Evolutionary conservation across 2,888 invertebrate species (phyloP).

Genomic region (Harpalus rufipes): DNA sequence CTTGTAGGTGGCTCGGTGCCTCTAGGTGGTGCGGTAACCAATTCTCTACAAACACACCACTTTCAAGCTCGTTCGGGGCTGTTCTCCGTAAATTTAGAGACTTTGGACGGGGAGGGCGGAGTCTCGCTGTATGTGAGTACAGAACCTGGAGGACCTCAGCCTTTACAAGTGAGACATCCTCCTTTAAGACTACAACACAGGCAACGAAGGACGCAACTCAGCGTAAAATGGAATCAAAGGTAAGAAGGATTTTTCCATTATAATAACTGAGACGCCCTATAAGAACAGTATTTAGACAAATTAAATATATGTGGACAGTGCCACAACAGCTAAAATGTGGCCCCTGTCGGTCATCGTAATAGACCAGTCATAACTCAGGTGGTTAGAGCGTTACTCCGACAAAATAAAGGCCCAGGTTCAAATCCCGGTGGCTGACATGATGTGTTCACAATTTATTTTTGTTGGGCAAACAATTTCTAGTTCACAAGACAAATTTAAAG

Average conservation of each 20-base stretch:
- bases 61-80: conserved; percentile 68
- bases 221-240: conserved; percentile 75
- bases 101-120: conserved; percentile 71
- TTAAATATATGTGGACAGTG: no score
- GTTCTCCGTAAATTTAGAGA: conserved; percentile 70
- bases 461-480: no score
- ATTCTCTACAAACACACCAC: conserved; percentile 70
- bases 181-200: conserved; percentile 72
- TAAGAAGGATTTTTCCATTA: conserved; percentile 68
- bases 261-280: no score
- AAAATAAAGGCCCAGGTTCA: no score
- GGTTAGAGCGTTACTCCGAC: no score
- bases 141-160: conserved; percentile 75
- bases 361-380: no score
- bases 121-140: conserved; percentile 75
- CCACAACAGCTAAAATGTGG: no score
- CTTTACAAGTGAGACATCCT: conserved; percentile 71
- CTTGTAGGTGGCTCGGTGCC: not conserved
- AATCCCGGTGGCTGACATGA: no score
- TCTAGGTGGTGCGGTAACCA: conserved; percentile 1
- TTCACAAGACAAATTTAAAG: no score
- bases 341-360: no score
- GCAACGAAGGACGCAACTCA: conserved; percentile 72
- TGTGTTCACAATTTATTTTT: no score
- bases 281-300: no score